Evolutionary conservation across 1,140 invertebrate genomes (phyloP).

Genomic region (Drosophila elegans): DNA sequence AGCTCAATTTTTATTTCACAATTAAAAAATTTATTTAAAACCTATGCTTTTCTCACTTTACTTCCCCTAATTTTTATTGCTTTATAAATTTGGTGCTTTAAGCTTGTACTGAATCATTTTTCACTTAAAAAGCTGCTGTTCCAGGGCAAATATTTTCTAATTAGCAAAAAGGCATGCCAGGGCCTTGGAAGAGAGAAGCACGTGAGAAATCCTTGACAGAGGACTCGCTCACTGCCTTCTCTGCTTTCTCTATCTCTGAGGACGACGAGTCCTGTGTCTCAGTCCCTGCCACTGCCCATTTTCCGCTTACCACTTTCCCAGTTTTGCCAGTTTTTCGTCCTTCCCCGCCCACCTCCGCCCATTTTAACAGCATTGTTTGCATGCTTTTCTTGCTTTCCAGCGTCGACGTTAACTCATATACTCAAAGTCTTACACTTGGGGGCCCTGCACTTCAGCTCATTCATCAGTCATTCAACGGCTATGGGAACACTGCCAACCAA

Average conservation of each 20-base stretch:
- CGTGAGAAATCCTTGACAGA: constrained; percentile 19
- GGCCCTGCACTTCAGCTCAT: constrained; percentile 58
- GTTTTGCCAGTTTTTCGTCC: constrained; percentile 15
- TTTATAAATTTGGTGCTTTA: not conserved
- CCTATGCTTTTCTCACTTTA: not conserved
- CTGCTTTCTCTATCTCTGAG: constrained; percentile 3
- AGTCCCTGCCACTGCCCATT: constrained; percentile 27
- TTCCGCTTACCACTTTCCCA: constrained; percentile 9
- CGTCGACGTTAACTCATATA: constrained; percentile 31
- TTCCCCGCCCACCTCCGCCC: not conserved
- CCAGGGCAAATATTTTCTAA: constrained; percentile 45
- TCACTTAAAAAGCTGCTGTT: constrained; percentile 20
- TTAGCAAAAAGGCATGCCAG: constrained; percentile 32
- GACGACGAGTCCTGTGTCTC: constrained; percentile 11
- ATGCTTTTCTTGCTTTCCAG: constrained; percentile 52
- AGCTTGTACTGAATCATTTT: constrained; percentile 13
- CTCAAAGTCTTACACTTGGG: constrained; percentile 39
- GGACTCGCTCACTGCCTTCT: constrained; percentile 7
- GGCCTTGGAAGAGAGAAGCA: constrained; percentile 5
- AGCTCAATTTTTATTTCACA: no score
- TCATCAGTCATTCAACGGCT: constrained; percentile 71
- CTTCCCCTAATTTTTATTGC: not conserved
- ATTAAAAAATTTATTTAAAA: not conserved
- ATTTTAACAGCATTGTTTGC: constrained; percentile 63
- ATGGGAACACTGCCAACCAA: constrained; percentile 29